Evolutionary conservation across 2,797 vertebrate genomes (phyloP), one percentile per base, ranked within the genome.

Genomic region (Sardinella longiceps): DNA sequence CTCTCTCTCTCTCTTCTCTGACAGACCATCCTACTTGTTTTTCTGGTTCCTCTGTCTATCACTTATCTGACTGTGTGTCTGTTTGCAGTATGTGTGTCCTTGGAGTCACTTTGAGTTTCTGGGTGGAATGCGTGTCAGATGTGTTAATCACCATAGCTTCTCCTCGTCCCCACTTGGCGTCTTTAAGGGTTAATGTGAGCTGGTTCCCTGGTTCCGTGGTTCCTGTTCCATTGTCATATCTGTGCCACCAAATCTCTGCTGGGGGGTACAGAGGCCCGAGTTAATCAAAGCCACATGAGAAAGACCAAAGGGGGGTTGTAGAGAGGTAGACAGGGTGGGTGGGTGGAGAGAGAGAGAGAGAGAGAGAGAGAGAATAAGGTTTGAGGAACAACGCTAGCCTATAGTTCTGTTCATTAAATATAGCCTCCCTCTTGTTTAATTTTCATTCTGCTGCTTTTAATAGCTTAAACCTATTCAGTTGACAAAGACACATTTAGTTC

Each of bases 251-350:
- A 80, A 18, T 81, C 37, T 82, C 80, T 85, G 80, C 81, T 81
- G 81, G 45, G n/a, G 82, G 45, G 83, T 48, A 50, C 60, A 46
- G 70, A 87, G 56, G 80, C 23, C 50, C 60, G n/a, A 83, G 63
- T 39, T 50, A 83, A 82, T 80, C 53, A 83, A 9, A 86, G 83
- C 18, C 85, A 83, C 37, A 83, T 56, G 58, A 86, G 74, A 60
- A 18, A 39, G 70, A 74, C 14, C 28, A 30, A 60, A n/a, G 77
- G 23, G 10, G 10, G 46, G 30, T 33, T 48, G 46, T 48, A 12
- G 46, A 9, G 7, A 48, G 46, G 0, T 48, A n/a, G n/a, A 10
- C 46, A 48, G 46, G 46, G 28, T 9, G 33, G 33, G 63, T 1
- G 18, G 33, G 70, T 14, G 70, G 15, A 20, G 5, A 7, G 7